phyloP scores from a whole-genome alignment of 1,140 invertebrate genomes.

The Acyrthosiphon pisum region DNA sequence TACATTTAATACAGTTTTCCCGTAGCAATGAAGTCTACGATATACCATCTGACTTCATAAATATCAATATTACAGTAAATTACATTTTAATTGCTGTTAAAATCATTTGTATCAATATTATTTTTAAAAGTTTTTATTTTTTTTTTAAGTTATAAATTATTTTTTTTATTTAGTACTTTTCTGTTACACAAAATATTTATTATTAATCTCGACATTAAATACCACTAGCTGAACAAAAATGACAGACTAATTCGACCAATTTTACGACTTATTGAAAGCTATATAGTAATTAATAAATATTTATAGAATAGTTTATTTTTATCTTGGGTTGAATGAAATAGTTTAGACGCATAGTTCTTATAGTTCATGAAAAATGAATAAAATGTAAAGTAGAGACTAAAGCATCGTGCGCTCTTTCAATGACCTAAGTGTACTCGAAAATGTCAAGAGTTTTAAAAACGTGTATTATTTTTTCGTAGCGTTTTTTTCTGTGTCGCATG shows the following conservation, averaged over 20 bases:
- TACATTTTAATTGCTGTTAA: background rate
- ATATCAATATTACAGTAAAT: background rate
- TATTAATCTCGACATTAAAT: background rate
- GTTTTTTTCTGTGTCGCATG: background rate
- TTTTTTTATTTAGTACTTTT: background rate
- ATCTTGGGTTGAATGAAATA: background rate
- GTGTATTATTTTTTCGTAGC: background rate
- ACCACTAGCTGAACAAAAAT: background rate
- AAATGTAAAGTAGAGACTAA: background rate
- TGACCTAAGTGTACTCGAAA: too few relatives aligned
- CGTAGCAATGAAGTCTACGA: background rate
- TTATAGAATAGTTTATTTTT: background rate
- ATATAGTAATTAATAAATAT: background rate
- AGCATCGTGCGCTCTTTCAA: background rate
- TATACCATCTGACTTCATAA: background rate
- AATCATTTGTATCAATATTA: background rate
- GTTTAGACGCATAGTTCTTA: background rate
- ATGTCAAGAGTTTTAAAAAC: background rate
- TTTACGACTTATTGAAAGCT: constrained; percentile 8
- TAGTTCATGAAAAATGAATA: background rate
- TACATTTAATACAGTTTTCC: background rate
- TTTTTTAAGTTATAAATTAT: background rate
- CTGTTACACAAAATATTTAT: background rate
- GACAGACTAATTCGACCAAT: background rate
- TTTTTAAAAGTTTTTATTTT: background rate